Base-by-base conservation (phyloP, 2,113 vertebrate genomes). In the Crotalus helleri region DNA sequence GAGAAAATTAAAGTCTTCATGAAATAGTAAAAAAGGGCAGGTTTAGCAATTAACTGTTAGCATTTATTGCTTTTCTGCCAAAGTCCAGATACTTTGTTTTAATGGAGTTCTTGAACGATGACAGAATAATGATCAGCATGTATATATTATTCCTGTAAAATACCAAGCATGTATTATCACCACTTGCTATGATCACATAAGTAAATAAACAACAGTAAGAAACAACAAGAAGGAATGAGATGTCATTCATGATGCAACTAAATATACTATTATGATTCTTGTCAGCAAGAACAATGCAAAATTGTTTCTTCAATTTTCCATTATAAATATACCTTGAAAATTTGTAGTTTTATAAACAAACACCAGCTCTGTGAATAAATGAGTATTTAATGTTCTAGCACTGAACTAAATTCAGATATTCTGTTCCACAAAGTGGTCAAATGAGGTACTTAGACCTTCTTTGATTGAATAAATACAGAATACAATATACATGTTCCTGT, bases 41-140 rank as follows among this genome's bases (percentile, higher is more conserved):
- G 91, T 44, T 33, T 33, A 92, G 81, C 49, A n/a, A 51, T 93
- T 44, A 44, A 21, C 46, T 89, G 2, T 44, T 93, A 0, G 0
- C 74, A 61, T 90, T 92, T 90, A 93, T 92, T 92, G 94, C 93
- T 92, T 94, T 92, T 87, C 87, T 93, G 33, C 92, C 88, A 91
- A 94, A 61, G 85, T 94, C 92, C 9, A 53, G 93, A 93, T 91
- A 69, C 61, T 59, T 95, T 58, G 53, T 64, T 92, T 44, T 59
- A 86, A 24, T 21, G 15, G 92, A 87, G 74, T 91, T 93, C 81
- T 95, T 92, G 69, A 13, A 92, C 61, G 44, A 94, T 1, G 86
- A 33, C 23, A 95, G 57, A 96, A 93, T 54, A 93, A 86, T 94
- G 44, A 21, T 55, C 7, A 85, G 6, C 90, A 95, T 94, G 90